Conservation (phyloP, 2,113 vertebrate genomes). For the Eptatretus burgeri region DNA sequence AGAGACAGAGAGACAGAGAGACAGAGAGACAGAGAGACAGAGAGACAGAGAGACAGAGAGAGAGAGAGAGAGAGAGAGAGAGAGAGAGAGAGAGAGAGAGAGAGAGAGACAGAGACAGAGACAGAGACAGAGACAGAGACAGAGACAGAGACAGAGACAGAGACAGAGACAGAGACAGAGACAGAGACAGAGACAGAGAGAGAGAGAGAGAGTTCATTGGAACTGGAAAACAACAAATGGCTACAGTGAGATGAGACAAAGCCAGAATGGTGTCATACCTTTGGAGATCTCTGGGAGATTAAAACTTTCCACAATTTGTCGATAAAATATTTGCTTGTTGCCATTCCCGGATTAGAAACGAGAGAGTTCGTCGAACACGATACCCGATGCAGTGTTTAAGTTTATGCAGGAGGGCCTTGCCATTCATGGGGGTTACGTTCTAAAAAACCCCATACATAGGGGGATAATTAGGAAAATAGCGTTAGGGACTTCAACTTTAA, state of each 20-base stretch:
- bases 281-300: too few species aligned
- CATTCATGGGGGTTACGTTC: too few species aligned
- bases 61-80: background rate
- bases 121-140: background rate
- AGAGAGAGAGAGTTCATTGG: background rate
- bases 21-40: background rate
- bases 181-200: background rate
- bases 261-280: background rate
- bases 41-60: background rate
- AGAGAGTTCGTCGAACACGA: too few species aligned
- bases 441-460: too few species aligned
- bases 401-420: too few species aligned
- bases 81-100: background rate
- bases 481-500: too few species aligned
- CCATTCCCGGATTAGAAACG: too few species aligned
- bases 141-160: background rate
- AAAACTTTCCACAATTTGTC: too few species aligned
- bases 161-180: background rate
- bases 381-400: too few species aligned
- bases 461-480: too few species aligned
- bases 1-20: background rate
- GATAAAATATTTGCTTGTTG: too few species aligned
- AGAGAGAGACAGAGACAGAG: background rate
- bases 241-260: background rate
- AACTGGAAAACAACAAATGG: background rate